Evolutionary conservation across 2,797 vertebrate genomes (phyloP).

Genomic region (Mastacembelus armatus): DNA sequence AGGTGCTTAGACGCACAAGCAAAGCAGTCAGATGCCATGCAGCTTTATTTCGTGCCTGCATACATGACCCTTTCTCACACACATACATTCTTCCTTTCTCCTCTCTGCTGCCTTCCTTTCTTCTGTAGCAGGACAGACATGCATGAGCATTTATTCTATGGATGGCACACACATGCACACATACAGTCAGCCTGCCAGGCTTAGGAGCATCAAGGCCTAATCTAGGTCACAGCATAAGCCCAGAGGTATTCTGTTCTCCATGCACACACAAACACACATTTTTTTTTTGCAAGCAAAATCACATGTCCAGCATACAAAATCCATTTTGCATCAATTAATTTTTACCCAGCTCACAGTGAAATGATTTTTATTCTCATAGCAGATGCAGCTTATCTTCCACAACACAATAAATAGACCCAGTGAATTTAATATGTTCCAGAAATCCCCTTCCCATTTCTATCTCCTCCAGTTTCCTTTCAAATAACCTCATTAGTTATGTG

Average conservation of each 20-base stretch:
- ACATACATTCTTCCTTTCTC: conserved; percentile 14
- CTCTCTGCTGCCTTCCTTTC: conserved; percentile 28
- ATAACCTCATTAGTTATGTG: conserved; percentile 30
- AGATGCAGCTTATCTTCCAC: conserved; percentile 2
- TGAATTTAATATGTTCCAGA: conserved; percentile 17
- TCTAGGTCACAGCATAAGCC: conserved; percentile 82
- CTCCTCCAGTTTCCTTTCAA: conserved; percentile 12
- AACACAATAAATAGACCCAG: conserved; percentile 22
- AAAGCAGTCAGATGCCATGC: conserved; percentile 39
- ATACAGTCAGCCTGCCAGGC: conserved; percentile 65
- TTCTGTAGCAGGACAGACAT: conserved; percentile 48
- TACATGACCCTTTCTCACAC: conserved; percentile 12
- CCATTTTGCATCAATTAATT: conserved; percentile 20
- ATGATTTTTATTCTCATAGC: conserved; percentile 14
- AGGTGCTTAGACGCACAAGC: conserved; percentile 68
- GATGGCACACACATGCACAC: conserved; percentile 37
- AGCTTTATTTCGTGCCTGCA: conserved; percentile 39
- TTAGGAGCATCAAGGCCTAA: conserved; percentile 77
- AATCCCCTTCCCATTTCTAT: neutral
- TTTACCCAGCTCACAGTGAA: neutral
- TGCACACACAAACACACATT: conserved; percentile 42
- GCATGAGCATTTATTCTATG: conserved; percentile 48
- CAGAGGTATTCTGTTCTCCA: conserved; percentile 70
- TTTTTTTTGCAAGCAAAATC: conserved; percentile 28
- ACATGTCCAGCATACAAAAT: conserved; percentile 22